Evolutionary conservation across 1,140 invertebrate species (phyloP).

Genomic region (Drosophila auraria): DNA sequence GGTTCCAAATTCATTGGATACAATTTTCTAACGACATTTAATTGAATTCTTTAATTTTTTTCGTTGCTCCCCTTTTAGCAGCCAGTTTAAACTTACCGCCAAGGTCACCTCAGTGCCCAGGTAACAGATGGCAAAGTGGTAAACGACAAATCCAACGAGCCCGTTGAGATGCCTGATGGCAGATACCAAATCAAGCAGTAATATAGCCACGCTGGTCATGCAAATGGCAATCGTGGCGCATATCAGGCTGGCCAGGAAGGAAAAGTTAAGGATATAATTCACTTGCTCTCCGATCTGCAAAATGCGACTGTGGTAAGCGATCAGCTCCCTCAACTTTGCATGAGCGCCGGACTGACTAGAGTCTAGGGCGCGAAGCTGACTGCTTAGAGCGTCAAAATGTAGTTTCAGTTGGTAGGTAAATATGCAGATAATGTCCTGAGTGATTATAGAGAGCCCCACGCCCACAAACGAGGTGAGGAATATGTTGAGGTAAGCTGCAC

Average conservation of each 20-base stretch:
- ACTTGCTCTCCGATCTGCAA: constrained; percentile 37
- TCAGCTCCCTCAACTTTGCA: constrained; percentile 38
- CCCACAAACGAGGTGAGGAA: constrained; percentile 42
- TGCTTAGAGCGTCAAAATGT: constrained; percentile 64
- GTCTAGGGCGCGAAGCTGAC: constrained; percentile 32
- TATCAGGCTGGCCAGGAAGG: constrained; percentile 54
- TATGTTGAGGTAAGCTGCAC: constrained; percentile 38
- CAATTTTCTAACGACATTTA: too few species aligned
- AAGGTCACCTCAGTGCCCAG: constrained; percentile 42
- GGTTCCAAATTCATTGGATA: too few species aligned
- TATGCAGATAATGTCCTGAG: constrained; percentile 60
- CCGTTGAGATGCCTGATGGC: constrained; percentile 60
- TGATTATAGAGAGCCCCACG: constrained; percentile 54
- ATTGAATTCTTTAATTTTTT: too few species aligned
- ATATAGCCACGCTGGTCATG: constrained; percentile 61
- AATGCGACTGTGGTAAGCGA: constrained; percentile 54
- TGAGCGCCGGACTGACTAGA: constrained; percentile 36
- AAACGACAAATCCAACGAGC: constrained; percentile 40
- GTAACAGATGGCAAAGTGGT: constrained; percentile 49
- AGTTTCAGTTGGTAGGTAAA: constrained; percentile 64
- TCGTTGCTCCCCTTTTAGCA: not conserved
- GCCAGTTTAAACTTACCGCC: constrained; percentile 34
- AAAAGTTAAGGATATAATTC: constrained; percentile 60
- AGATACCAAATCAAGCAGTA: constrained; percentile 50
- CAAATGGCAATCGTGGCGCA: constrained; percentile 69